Evolutionary conservation across 2,113 vertebrate genomes (phyloP).

Genomic region (Poicephalus gulielmi): DNA sequence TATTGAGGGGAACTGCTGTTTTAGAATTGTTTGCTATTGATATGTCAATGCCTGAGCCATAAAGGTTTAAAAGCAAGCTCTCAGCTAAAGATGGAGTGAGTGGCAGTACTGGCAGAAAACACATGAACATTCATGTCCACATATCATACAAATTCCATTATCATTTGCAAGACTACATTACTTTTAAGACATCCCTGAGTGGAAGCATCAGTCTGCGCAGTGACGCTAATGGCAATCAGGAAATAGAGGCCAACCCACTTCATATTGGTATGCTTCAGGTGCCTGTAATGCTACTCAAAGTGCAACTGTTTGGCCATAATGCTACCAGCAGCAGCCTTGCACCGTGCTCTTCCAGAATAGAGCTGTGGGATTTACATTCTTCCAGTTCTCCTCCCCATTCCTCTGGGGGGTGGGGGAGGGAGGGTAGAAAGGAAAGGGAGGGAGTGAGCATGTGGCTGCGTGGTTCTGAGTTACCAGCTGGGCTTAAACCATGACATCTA

Average conservation of each 20-base stretch:
- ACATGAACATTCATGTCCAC: neutral
- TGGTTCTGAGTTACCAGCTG: neutral
- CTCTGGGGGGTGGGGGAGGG: too few relatives aligned
- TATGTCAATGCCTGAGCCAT: neutral
- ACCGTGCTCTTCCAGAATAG: neutral
- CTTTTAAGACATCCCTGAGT: neutral
- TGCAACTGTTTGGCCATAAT: neutral
- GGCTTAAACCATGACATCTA: neutral
- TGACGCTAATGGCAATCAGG: accelerated
- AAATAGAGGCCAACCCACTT: neutral
- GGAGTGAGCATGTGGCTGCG: neutral
- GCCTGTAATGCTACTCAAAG: accelerated
- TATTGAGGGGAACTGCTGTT: neutral
- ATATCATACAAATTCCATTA: neutral
- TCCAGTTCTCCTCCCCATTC: neutral
- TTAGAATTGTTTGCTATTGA: neutral
- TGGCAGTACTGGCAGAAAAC: neutral
- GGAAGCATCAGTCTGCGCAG: neutral
- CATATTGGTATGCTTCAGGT: neutral
- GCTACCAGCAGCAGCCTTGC: neutral
- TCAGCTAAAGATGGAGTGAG: neutral
- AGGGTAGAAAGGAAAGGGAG: too few relatives aligned
- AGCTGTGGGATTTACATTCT: neutral
- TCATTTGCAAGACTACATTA: neutral
- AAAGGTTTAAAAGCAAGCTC: neutral